phyloP scores from a whole-genome alignment of 2,113 vertebrate genomes.

The Picathartes gymnocephalus region DNA sequence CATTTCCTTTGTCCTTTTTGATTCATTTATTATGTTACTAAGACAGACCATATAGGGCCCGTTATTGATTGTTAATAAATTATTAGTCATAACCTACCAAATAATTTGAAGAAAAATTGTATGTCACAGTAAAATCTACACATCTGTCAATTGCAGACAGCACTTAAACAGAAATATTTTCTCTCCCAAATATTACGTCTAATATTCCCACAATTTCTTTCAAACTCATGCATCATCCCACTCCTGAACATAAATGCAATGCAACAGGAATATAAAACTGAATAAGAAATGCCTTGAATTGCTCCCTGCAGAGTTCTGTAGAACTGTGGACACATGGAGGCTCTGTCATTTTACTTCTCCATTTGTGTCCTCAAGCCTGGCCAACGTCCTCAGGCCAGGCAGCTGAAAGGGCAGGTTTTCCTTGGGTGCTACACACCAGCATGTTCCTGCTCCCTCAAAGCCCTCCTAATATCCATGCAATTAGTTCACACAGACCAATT shows the following conservation, averaged over 20 bases:
- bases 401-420: not conserved
- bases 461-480: fast-evolving
- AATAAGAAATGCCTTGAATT: not conserved
- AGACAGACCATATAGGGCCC: not conserved
- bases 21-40: not conserved
- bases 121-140: not conserved
- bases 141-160: not conserved
- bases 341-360: not conserved
- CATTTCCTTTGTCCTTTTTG: not conserved
- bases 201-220: not conserved
- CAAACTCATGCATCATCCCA: not conserved
- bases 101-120: not conserved
- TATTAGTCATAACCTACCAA: not conserved
- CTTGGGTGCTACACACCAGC: not conserved
- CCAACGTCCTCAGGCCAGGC: fast-evolving
- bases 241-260: not conserved
- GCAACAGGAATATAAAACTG: not conserved
- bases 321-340: not conserved
- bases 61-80: not conserved
- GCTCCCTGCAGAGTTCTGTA: not conserved
- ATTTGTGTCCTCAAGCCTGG: not conserved
- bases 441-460: not conserved
- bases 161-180: not conserved
- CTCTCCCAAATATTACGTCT: not conserved
- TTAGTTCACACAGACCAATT: not conserved